Percentiles rank a stretch among this genome's conserved stretches.
Evolutionary conservation across 2,888 invertebrate genomes (phyloP).

Genomic region (Seladonia tumulorum): DNA sequence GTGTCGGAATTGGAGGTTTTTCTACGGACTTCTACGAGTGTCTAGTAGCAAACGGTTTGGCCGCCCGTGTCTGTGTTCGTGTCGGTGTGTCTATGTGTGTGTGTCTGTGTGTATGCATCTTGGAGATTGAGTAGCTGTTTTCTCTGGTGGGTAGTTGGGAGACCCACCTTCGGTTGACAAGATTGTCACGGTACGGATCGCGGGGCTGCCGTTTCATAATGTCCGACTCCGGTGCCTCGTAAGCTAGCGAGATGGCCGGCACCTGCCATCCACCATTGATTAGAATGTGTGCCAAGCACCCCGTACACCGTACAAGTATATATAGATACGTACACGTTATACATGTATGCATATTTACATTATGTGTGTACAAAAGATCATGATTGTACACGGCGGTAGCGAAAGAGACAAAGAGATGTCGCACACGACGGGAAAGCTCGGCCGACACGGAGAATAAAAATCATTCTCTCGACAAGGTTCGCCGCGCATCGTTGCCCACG

Average conservation of each 20-base stretch:
- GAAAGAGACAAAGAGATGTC: constrained; percentile 55
- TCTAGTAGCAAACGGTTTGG: constrained; percentile 22
- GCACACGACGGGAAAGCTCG: constrained; percentile 4
- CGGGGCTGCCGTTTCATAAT: constrained; percentile 99
- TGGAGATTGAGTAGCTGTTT: constrained; percentile 45
- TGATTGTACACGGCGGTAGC: constrained; percentile 56
- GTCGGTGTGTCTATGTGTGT: constrained; percentile 4
- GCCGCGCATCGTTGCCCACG: too few relatives aligned
- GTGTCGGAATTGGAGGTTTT: neutral
- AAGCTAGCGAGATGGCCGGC: constrained; percentile 99
- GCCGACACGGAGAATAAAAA: neutral
- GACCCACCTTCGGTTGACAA: constrained; percentile 98
- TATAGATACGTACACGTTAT: constrained; percentile 49
- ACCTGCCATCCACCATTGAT: constrained; percentile 87
- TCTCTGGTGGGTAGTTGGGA: constrained; percentile 82
- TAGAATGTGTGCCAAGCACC: constrained; percentile 73
- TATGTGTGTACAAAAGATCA: constrained; percentile 34
- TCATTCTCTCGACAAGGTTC: neutral
- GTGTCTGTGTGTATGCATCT: neutral
- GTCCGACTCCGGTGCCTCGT: constrained; percentile 99
- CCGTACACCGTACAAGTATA: constrained; percentile 64
- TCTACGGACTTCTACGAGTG: neutral
- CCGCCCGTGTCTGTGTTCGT: constrained; percentile 15
- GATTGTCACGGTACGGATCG: constrained; percentile 99
- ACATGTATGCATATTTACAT: constrained; percentile 56